phyloP scores from a whole-genome alignment of 2,797 vertebrate genomes.

The Lacerta agilis region DNA sequence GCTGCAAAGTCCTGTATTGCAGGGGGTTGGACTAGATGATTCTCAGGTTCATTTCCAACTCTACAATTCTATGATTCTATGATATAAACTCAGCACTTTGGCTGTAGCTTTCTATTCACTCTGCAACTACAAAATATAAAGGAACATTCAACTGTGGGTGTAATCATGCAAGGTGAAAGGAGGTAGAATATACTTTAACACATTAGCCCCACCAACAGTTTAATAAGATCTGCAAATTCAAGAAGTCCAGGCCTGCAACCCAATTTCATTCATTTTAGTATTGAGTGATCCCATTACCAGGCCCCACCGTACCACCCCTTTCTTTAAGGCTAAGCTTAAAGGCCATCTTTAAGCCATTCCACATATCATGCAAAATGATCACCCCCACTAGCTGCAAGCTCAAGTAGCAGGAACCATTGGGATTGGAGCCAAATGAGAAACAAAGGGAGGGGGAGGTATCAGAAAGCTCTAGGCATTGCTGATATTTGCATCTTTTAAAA shows the following conservation, averaged over 20 bases:
- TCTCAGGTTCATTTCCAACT: too few relatives aligned
- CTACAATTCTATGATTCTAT: too few relatives aligned
- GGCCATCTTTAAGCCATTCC: background rate
- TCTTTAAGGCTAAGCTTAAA: background rate
- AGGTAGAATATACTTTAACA: background rate
- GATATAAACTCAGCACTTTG: constrained; percentile 56
- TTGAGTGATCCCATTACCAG: constrained; percentile 33
- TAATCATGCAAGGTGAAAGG: constrained; percentile 1
- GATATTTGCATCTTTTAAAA: background rate
- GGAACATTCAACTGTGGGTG: background rate
- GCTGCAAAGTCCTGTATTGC: too few relatives aligned
- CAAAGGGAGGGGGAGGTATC: background rate
- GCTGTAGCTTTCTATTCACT: constrained; percentile 42
- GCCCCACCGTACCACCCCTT: background rate
- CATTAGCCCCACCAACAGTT: background rate
- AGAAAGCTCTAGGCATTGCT: background rate
- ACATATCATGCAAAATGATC: background rate
- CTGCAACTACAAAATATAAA: constrained; percentile 6
- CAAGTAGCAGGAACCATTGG: background rate
- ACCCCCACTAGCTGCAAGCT: background rate
- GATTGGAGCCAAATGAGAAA: background rate
- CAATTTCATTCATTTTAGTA: background rate
- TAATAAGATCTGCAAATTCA: background rate
- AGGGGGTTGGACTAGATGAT: too few relatives aligned
- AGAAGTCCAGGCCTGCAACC: background rate